These are phyloP conservation scores for Acholoe squamosa DNA, from an alignment of 2,888 invertebrate genomes.

Conservation along the genomic window DNA sequence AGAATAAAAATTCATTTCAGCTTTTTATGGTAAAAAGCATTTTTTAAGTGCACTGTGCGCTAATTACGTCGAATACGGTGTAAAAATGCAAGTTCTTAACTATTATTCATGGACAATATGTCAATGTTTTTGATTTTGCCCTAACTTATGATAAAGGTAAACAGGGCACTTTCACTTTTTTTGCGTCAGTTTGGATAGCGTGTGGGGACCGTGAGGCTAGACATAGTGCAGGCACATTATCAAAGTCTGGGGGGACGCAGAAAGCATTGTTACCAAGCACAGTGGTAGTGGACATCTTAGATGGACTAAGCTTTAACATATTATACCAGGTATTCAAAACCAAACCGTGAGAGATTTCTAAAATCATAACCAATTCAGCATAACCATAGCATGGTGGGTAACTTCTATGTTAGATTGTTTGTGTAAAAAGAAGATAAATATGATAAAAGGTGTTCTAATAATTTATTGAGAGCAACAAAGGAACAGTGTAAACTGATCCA, in stretches of 20 bases:
- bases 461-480: not conserved
- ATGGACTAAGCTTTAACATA: conserved; percentile 2
- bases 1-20: too few relatives aligned
- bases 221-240: conserved; percentile 18
- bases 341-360: conserved; percentile 5
- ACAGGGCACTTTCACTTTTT: too few relatives aligned
- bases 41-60: too few relatives aligned
- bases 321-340: not conserved
- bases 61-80: too few relatives aligned
- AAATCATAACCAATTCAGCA: not conserved
- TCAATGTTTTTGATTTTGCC: too few relatives aligned
- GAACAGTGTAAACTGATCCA: not conserved
- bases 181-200: too few relatives aligned
- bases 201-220: conserved; percentile 1
- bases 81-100: too few relatives aligned
- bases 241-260: not conserved
- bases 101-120: too few relatives aligned
- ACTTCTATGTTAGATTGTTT: not conserved
- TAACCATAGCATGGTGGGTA: not conserved
- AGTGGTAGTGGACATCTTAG: not conserved
- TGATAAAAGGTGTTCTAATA: not conserved
- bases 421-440: not conserved
- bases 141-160: too few relatives aligned
- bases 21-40: too few relatives aligned
- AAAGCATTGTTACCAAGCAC: conserved; percentile 18